These are phyloP conservation scores for Apamea monoglypha DNA, from an alignment of 2,888 invertebrate genomes.

Conservation along the genomic window DNA sequence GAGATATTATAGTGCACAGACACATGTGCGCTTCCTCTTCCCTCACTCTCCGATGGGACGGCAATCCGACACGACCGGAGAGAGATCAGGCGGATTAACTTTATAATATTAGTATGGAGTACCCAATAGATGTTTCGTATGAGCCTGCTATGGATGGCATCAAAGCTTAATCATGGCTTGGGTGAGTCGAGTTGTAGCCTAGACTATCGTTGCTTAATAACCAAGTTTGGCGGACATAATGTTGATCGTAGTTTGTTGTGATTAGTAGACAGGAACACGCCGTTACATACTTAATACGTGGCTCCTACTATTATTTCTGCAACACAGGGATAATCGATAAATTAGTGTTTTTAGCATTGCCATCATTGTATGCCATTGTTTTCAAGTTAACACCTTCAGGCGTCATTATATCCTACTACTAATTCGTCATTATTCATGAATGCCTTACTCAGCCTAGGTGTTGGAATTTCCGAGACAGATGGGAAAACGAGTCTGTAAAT, in stretches of 20 bases:
- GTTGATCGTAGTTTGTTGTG: not conserved
- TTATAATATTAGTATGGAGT: no score
- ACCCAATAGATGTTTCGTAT: not conserved
- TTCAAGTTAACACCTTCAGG: no score
- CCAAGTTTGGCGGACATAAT: not conserved
- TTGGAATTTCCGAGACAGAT: not conserved
- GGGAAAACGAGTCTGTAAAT: not conserved
- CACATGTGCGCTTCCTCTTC: no score
- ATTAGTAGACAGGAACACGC: not conserved
- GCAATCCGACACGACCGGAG: no score
- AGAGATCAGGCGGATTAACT: no score
- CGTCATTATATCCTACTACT: not conserved
- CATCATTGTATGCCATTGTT: slow-evolving; percentile 3
- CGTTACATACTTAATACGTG: not conserved
- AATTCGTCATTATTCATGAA: not conserved
- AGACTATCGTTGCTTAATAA: not conserved
- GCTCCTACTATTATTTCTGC: not conserved
- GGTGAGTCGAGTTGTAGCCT: not conserved
- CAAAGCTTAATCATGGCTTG: not conserved
- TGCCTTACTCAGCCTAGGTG: not conserved
- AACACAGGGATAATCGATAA: not conserved
- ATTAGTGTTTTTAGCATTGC: not conserved
- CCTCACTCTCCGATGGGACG: no score
- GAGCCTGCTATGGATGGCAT: not conserved
- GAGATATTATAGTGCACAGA: no score